Conservation (phyloP, 2,113 vertebrate genomes). For the Daboia siamensis region DNA sequence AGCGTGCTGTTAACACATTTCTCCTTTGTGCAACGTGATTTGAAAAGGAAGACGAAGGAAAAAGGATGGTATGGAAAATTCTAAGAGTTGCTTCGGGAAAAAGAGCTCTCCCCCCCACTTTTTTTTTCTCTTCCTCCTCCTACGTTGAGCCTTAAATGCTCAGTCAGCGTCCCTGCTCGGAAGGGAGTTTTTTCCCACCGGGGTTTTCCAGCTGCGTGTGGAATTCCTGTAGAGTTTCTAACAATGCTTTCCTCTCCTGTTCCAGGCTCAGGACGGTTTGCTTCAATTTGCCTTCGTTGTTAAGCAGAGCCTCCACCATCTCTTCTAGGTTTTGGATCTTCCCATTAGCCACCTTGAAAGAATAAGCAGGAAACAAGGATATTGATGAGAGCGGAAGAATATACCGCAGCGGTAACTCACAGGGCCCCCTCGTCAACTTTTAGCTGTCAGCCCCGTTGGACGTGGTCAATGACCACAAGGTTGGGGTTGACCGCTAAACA, state of each 20-base stretch:
- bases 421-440: neutral
- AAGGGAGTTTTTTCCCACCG: slow-evolving; percentile 16
- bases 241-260: slow-evolving; percentile 77
- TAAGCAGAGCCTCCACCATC: slow-evolving; percentile 74
- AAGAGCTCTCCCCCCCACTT: slow-evolving; percentile 42
- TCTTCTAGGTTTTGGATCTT: slow-evolving; percentile 85
- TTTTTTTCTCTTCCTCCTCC: slow-evolving; percentile 33
- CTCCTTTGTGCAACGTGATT: slow-evolving; percentile 1
- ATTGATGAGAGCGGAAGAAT: neutral
- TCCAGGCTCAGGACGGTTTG: slow-evolving; percentile 77
- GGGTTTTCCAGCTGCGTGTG: slow-evolving; percentile 47
- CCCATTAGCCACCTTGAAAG: slow-evolving; percentile 81
- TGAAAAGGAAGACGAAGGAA: neutral
- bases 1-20: slow-evolving; percentile 12
- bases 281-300: slow-evolving; percentile 77
- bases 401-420: neutral
- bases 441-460: neutral
- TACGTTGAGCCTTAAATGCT: slow-evolving; percentile 1
- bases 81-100: neutral
- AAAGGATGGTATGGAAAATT: neutral
- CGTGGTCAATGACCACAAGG: neutral
- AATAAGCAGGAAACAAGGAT: neutral
- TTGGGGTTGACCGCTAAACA: neutral
- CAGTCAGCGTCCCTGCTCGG: slow-evolving; percentile 48
- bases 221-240: slow-evolving; percentile 72